phyloP scores from a whole-genome alignment of 2,797 vertebrate species.

The Furcifer pardalis region DNA sequence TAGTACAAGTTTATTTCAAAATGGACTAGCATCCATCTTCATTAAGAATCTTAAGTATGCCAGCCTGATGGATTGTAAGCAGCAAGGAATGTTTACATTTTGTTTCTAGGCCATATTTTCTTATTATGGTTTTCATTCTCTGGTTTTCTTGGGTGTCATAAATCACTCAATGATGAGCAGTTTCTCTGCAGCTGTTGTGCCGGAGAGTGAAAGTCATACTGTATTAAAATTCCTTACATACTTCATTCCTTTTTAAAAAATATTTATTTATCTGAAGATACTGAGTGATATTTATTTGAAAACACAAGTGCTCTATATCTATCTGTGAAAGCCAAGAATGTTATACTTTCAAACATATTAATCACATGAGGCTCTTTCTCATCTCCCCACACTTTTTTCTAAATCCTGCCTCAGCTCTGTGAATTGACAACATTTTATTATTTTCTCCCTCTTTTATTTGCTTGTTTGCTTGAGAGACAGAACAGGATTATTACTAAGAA shows the following conservation, averaged over 20 bases:
- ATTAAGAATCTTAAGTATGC: not conserved
- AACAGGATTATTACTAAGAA: not conserved
- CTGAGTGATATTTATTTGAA: constrained; percentile 60
- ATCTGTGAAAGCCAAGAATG: not conserved
- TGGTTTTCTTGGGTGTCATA: constrained; percentile 27
- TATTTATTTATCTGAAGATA: constrained; percentile 47
- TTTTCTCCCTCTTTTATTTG: constrained; percentile 16
- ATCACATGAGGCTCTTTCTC: not conserved
- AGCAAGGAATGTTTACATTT: constrained; percentile 9
- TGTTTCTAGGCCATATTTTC: not conserved
- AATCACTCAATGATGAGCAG: constrained; percentile 44
- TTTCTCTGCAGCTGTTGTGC: constrained; percentile 43
- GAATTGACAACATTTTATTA: not conserved
- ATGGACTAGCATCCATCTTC: not conserved
- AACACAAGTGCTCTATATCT: constrained; percentile 26
- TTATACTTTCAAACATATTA: constrained; percentile 18
- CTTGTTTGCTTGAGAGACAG: not conserved
- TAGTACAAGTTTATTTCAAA: constrained; percentile 11
- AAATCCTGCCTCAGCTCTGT: not conserved
- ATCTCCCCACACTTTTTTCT: not conserved
- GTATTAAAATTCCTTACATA: constrained; percentile 68
- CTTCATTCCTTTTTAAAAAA: constrained; percentile 38
- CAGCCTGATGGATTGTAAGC: not conserved
- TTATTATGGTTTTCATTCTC: constrained; percentile 14
- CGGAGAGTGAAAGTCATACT: constrained; percentile 23